A percentile compares a stretch with the other conserved stretches of the same genome.
These are phyloP conservation scores for Rhombomys opimus DNA, from an alignment of 2,113 vertebrate genomes.

Conservation along the genomic window DNA sequence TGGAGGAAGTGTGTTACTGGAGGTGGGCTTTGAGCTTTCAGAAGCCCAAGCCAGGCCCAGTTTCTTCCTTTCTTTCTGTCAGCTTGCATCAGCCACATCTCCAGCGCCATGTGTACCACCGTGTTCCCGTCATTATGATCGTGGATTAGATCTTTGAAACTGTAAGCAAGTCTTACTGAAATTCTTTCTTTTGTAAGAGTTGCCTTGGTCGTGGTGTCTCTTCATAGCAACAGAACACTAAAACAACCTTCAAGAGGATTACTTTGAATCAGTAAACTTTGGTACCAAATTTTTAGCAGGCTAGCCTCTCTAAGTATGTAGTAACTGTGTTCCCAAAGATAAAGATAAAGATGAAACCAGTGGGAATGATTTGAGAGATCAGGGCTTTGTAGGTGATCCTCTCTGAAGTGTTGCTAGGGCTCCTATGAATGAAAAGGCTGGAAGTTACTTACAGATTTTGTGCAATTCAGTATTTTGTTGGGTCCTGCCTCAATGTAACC, in stretches of 20 bases:
- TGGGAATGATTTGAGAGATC: conserved; percentile 14
- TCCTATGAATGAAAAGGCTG: background rate
- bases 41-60: background rate
- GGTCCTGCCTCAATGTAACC: conserved; percentile 9
- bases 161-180: background rate
- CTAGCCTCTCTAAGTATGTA: conserved; percentile 23
- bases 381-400: conserved; percentile 24
- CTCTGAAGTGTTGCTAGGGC: background rate
- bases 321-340: conserved; percentile 38
- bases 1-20: background rate
- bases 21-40: background rate
- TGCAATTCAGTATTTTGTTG: background rate
- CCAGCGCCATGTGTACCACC: background rate
- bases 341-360: background rate
- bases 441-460: conserved; percentile 35
- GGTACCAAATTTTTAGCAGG: conserved; percentile 22
- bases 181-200: background rate
- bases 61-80: background rate
- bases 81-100: background rate
- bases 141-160: background rate
- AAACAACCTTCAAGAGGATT: background rate
- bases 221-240: background rate
- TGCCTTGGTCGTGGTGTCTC: background rate
- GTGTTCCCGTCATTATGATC: background rate
- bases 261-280: conserved; percentile 32